Evolutionary conservation across 2,888 invertebrate species (phyloP).

Genomic region (Leistus spinibarbis): DNA sequence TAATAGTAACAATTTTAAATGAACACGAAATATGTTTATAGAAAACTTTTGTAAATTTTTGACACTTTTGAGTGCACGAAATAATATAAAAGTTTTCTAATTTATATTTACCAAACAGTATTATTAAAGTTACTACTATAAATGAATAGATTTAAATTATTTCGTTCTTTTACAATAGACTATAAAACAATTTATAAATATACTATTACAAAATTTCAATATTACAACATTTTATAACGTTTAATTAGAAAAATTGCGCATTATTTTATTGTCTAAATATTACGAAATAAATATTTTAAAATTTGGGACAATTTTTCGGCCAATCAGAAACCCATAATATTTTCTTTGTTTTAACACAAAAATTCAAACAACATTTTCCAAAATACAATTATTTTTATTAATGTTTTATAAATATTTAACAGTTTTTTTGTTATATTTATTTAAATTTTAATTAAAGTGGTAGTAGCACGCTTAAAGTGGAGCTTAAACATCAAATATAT

Average conservation of each 20-base stretch:
- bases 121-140: not conserved
- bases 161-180: not conserved
- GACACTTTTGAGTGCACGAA: not conserved
- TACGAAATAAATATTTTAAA: not conserved
- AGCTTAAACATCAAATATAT: too few species aligned
- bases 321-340: not conserved
- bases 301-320: not conserved
- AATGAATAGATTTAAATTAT: too few species aligned
- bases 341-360: not conserved
- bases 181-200: not conserved
- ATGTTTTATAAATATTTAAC: too few species aligned
- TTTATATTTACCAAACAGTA: not conserved
- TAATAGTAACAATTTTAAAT: not conserved
- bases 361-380: not conserved
- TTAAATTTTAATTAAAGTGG: too few species aligned
- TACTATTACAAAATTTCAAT: not conserved
- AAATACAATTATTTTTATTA: not conserved
- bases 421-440: too few species aligned
- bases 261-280: too few species aligned
- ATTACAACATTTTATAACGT: not conserved
- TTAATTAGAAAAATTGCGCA: not conserved
- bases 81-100: not conserved
- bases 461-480: too few species aligned
- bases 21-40: not conserved
- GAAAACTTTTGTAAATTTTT: not conserved